A percentile compares a stretch with the other conserved stretches of the same genome.
Evolutionary conservation across 2,113 vertebrate genomes (phyloP).

Genomic region (Gadus macrocephalus): DNA sequence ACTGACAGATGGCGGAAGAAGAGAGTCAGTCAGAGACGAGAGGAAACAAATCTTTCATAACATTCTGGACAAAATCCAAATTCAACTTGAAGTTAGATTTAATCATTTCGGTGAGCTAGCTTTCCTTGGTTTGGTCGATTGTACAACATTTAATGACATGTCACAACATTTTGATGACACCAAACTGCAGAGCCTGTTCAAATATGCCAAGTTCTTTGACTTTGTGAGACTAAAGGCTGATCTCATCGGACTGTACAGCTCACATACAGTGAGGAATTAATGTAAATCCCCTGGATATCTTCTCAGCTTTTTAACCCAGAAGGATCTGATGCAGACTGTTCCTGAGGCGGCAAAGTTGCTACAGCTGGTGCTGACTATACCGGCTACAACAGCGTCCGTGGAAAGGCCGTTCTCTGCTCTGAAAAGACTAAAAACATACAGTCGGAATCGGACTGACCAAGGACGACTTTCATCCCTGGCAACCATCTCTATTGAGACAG

Average conservation of each 20-base stretch:
- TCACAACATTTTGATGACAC: constrained; percentile 30
- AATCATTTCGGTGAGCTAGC: constrained; percentile 22
- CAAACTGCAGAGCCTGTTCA: constrained; percentile 10
- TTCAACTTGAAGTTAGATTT: constrained; percentile 24
- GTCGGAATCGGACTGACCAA: too few relatives aligned
- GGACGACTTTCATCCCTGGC: not conserved
- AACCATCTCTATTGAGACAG: not conserved
- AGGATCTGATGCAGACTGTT: constrained; percentile 27
- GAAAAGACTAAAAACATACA: too few relatives aligned
- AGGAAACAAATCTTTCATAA: constrained; percentile 27
- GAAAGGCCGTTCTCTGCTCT: too few relatives aligned
- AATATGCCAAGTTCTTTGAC: not conserved
- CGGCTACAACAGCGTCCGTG: not conserved
- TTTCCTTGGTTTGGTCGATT: constrained; percentile 31
- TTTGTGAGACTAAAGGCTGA: constrained; percentile 4
- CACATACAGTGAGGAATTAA: constrained; percentile 19
- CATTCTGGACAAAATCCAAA: constrained; percentile 25
- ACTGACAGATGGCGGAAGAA: constrained; percentile 10
- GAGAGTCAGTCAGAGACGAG: constrained; percentile 17
- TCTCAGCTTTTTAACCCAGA: constrained; percentile 22
- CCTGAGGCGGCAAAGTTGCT: constrained; percentile 26
- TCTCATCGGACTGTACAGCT: not conserved
- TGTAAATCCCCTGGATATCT: constrained; percentile 25
- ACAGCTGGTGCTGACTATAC: constrained; percentile 28
- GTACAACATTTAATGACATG: constrained; percentile 23